Base-by-base conservation (phyloP, 2,797 vertebrate genomes). In the Mus spretus region DNA sequence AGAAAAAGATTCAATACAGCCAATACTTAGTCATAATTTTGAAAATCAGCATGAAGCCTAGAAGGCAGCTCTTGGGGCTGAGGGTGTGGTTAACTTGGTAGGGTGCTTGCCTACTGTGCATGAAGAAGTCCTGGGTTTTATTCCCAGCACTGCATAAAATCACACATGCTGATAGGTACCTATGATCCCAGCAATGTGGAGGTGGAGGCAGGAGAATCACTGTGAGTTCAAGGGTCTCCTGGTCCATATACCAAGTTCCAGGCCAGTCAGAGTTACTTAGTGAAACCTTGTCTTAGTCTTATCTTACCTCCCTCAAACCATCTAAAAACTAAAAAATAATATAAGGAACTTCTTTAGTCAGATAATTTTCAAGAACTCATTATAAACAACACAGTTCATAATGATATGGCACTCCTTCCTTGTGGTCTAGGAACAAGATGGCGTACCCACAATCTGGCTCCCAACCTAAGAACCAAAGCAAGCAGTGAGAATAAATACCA, bases 401-500 rank as follows among this genome's bases (percentile, higher is more conserved):
- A 10, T 50, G 17, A 84, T 93, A 65, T 34, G 6, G 7, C 91
- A 8, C 34, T 79, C 31, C 79, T 82, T 50, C 31, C 34, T 13
- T 4, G 6, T 75, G 10, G 6, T 28, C 8, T 74, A 57, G 63
- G 82, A 59, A 94, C 3, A 90, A 90, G 20, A 70, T 28, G 59
- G 24, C 20, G 61, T 47, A 5, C 22, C 37, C 40, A 86, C 6
- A 75, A 31, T 15, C 47, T 77, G n/a, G 28, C 17, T 95, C 10
- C 57, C 34, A 90, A 67, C 3, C 53, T 81, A 28, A n/a, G 28
- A 6, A 9, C 12, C 34, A 93, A 83, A 89, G 63, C 26, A 94
- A 93, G 84, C 81, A 79, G 85, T 86, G 47, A 65, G 67, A 93
- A 90, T 75, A 89, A 96, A 67, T 53, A 81, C 65, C 11, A 67